Evolutionary conservation across 2,113 vertebrate species (phyloP).

Genomic region (Lota lota): DNA sequence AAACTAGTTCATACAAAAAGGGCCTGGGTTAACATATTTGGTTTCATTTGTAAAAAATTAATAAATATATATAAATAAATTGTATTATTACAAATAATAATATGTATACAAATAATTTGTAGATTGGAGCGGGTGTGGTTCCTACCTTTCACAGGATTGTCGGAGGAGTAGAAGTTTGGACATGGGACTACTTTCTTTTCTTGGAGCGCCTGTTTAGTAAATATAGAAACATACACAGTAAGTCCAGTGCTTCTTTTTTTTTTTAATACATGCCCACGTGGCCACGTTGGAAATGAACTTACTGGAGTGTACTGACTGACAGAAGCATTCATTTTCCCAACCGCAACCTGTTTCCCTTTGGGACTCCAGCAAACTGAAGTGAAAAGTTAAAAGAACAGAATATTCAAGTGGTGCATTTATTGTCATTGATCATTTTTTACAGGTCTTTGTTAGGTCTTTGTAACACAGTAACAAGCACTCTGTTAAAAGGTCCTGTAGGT

Average conservation of each 20-base stretch:
- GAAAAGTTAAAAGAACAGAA: background rate
- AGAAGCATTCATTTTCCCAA: conserved; percentile 87
- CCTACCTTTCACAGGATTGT: conserved; percentile 92
- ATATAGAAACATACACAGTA: conserved; percentile 11
- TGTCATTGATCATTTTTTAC: too few relatives aligned
- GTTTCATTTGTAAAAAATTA: too few relatives aligned
- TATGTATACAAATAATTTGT: background rate
- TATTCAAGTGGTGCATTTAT: background rate
- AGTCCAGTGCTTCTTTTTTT: background rate
- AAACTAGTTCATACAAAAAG: too few relatives aligned
- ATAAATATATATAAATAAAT: too few relatives aligned
- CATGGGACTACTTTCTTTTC: conserved; percentile 92
- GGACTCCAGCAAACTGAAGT: conserved; percentile 94
- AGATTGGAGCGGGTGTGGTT: too few relatives aligned
- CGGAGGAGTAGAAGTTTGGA: conserved; percentile 86
- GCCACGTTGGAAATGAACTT: conserved; percentile 58
- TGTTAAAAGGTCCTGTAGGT: too few relatives aligned
- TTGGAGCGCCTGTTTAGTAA: conserved; percentile 79
- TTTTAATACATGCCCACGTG: background rate
- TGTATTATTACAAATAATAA: background rate
- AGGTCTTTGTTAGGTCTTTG: too few relatives aligned
- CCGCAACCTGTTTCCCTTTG: conserved; percentile 94
- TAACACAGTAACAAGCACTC: too few relatives aligned
- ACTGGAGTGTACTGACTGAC: conserved; percentile 94
- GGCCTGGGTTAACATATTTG: too few relatives aligned